Evolutionary conservation across 2,888 invertebrate genomes (phyloP), one percentile per base, ranked within the genome.

Genomic region (Acrobasis consociella): DNA sequence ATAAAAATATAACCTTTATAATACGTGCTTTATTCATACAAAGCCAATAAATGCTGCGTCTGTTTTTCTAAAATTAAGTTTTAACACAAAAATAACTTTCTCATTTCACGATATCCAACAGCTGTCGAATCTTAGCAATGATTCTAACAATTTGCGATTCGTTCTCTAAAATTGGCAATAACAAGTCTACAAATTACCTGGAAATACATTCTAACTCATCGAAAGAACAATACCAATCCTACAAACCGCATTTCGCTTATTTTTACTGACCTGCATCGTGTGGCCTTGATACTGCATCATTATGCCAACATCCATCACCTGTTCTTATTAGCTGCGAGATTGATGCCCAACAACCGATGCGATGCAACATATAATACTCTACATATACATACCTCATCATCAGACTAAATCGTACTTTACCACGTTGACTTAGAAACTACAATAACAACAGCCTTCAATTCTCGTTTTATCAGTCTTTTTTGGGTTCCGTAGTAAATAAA

Each of bases 221-320:
- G 68, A 67, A 70, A 72, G 68, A 78, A 78, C 75, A 77, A 76
- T 75, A 70, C 68, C 72, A 73, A 76, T 72, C 66, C 71, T 73
- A 77, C 76, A 78, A 78, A 82, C 81, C 78, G 76, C 78, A 73
- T 81, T 83, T 81, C 72, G 71, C 75, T 76, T 79, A 72, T 78
- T 77, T 79, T 76, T 65, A 66, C 73, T 77, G 80, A 81, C 83
- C 81, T 75, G 81, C 80, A 82, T 80, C 67, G 49, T 50, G 68
- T 83, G 86, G 68, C 87, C 87, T 86, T 85, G 83, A 83, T 87
- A 82, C 81, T 82, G 81, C 83, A 85, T 83, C 83, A 85, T 87
- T 86, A 87, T 79, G 74, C 72, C 67, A 72, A 72, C 78, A 80
- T 84, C 85, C 82, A 82, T 85, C 85, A 82, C 66, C 70, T 71